Base-by-base conservation (phyloP, 2,888 invertebrate species). In the Rhorus exstirpatorius region DNA sequence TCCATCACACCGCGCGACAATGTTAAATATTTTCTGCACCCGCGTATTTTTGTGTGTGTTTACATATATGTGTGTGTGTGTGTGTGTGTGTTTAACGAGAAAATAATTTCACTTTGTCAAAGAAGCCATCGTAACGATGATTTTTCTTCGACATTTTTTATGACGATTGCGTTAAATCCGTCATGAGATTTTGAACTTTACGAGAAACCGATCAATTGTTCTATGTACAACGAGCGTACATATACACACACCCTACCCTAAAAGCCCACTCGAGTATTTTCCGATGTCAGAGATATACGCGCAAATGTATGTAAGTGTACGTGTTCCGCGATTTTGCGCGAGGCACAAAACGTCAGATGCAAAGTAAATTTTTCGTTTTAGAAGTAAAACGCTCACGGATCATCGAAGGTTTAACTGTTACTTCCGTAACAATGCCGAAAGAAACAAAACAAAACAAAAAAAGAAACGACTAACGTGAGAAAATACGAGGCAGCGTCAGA, bases 161-260 rank as follows among this genome's bases (percentile, higher is more conserved):
- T n/a, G n/a, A n/a, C n/a, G n/a, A n/a, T n/a, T n/a, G n/a, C n/a
- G n/a, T n/a, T n/a, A n/a, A n/a, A n/a, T n/a, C n/a, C n/a, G 26
- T 80, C 75, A 70, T 63, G 35, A 38, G 61, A 41, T 51, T 24
- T 38, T 31, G 21, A 24, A 12, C 10, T 35, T 35, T 26, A 10
- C 17, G 38, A 70, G 44, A 31, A 78, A 78, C 49, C 82, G 82
- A 82, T 82, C 79, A 79, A 82, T 82, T 67, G 24, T 44, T 51
- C 72, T 1, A 12, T 31, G 41, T 14, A 17, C 55, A n/a, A 55
- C 41, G 26, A 51, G 21, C 38, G 21, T 10, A 38, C 21, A 7
- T 21, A 31, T 31, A 31, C 31, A 6, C 6, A 53, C 41, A 44
- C 10, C 46, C 24, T n/a, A 21, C 58, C 26, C 14, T 21, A 14